These are phyloP conservation scores for Notolepis coatsorum DNA, from an alignment of 2,797 vertebrate genomes.

Conservation along the genomic window DNA sequence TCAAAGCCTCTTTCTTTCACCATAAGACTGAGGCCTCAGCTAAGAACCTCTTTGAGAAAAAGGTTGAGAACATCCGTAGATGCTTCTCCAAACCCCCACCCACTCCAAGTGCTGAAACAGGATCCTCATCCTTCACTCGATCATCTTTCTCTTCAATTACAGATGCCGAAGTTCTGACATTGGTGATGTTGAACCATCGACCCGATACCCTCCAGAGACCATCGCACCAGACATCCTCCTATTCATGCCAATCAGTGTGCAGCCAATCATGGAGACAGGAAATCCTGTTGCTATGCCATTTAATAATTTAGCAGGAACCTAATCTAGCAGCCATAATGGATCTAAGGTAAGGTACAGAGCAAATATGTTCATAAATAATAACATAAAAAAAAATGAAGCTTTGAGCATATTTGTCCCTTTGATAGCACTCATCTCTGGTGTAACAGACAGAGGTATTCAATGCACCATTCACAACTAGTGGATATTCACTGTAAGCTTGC, in stretches of 20 bases:
- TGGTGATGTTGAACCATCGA: too few species aligned
- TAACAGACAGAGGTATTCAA: conserved; percentile 16
- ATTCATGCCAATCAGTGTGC: conserved; percentile 23
- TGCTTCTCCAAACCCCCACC: too few species aligned
- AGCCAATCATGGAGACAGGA: conserved; percentile 36
- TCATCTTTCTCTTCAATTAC: too few species aligned
- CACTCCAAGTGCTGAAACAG: too few species aligned
- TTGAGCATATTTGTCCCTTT: conserved; percentile 68
- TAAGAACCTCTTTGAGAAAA: too few species aligned
- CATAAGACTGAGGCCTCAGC: too few species aligned
- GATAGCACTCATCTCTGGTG: conserved; percentile 44
- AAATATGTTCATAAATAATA: conserved; percentile 73
- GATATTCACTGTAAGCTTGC: conserved; percentile 60
- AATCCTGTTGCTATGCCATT: neutral
- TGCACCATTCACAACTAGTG: conserved; percentile 31
- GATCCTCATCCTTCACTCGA: too few species aligned
- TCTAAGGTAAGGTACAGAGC: conserved; percentile 57
- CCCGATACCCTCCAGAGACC: too few species aligned
- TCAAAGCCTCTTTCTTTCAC: too few species aligned
- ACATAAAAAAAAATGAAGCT: conserved; percentile 53
- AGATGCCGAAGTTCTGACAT: too few species aligned
- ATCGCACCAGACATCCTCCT: too few species aligned
- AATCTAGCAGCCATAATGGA: conserved; percentile 20
- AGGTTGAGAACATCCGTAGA: too few species aligned
- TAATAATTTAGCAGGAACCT: conserved; percentile 6